phyloP scores from a whole-genome alignment of 2,888 invertebrate species.

The Cosmopolites sordidus region DNA sequence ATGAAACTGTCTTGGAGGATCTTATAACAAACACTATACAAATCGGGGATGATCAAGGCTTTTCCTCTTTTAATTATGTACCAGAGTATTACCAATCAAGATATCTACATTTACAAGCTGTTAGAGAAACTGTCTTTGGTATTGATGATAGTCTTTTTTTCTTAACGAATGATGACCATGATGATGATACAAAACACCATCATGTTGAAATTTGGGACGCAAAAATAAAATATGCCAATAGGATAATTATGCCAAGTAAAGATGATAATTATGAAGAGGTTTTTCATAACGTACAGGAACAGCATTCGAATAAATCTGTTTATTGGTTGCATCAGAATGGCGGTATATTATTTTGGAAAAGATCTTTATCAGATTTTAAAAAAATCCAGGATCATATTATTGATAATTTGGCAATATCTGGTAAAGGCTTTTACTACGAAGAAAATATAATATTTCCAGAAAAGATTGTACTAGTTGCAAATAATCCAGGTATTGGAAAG shows the following conservation, averaged over 20 bases:
- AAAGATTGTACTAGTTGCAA: conserved; percentile 15
- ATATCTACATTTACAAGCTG: conserved; percentile 8
- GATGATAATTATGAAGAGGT: not conserved
- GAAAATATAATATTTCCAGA: conserved; percentile 1
- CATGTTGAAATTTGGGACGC: not conserved
- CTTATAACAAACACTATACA: conserved; percentile 6
- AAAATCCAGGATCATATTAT: conserved; percentile 3
- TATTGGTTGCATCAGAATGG: conserved; percentile 8
- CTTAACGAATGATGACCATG: not conserved
- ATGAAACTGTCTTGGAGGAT: conserved; percentile 1
- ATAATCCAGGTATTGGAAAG: conserved; percentile 18
- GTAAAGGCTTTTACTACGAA: conserved; percentile 1
- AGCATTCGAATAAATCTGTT: not conserved
- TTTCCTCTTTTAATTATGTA: conserved; percentile 11
- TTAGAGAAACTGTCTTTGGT: conserved; percentile 2
- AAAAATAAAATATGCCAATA: not conserved
- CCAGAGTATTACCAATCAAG: conserved; percentile 12
- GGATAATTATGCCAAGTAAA: not conserved
- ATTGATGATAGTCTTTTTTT: not conserved
- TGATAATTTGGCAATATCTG: not conserved
- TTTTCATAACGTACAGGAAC: not conserved
- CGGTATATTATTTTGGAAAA: conserved; percentile 11
- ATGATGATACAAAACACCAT: too few relatives aligned
- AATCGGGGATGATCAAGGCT: conserved; percentile 16
- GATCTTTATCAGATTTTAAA: not conserved